Conservation (phyloP, 1,140 invertebrate genomes). For the Drosophila biarmipes region DNA sequence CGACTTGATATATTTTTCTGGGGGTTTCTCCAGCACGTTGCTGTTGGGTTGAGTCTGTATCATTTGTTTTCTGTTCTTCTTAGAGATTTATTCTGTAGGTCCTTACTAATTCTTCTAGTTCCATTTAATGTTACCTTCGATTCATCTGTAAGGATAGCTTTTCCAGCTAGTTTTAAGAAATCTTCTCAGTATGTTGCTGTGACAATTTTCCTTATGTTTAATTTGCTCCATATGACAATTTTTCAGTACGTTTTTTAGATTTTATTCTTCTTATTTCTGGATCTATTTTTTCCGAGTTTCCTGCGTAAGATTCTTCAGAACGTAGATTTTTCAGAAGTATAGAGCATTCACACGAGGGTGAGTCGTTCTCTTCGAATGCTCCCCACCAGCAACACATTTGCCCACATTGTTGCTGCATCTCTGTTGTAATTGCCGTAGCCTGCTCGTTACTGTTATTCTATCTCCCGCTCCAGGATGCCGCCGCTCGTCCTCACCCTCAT, state of each 20-base stretch:
- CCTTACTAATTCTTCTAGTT: not conserved
- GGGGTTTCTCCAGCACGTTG: not conserved
- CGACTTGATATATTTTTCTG: not conserved
- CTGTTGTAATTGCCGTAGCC: slow-evolving; percentile 73
- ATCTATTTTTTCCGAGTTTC: no score
- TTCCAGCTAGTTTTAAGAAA: no score
- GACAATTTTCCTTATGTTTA: not conserved
- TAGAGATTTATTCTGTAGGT: not conserved
- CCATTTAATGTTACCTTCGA: not conserved
- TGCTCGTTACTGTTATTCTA: slow-evolving; percentile 26
- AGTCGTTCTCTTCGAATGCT: not conserved
- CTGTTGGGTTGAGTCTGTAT: not conserved
- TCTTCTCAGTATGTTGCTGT: not conserved
- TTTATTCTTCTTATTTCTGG: no score
- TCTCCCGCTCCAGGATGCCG: slow-evolving; percentile 24
- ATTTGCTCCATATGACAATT: not conserved
- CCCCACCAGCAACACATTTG: slow-evolving; percentile 4
- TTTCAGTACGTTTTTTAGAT: not conserved
- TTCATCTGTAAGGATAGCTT: no score
- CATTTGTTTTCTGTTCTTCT: not conserved
- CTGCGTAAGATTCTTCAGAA: not conserved
- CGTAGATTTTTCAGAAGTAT: not conserved
- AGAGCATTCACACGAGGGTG: slow-evolving; percentile 37
- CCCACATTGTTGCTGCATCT: slow-evolving; percentile 70
- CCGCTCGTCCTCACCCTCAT: not conserved